Evolutionary conservation across 2,797 vertebrate genomes (phyloP).

Genomic region (Heterohyrax brucei): DNA sequence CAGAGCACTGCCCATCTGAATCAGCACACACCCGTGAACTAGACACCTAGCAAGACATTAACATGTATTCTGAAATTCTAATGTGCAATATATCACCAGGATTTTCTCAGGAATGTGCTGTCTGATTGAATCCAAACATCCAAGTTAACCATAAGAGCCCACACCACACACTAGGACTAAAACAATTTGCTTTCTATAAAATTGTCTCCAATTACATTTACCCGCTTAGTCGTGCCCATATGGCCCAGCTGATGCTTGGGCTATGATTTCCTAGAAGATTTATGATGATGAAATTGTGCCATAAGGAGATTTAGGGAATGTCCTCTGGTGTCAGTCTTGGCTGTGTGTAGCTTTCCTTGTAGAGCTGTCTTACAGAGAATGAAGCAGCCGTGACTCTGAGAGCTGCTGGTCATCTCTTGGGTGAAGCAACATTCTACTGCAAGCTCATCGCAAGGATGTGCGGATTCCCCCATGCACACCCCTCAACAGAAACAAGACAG

Average conservation of each 20-base stretch:
- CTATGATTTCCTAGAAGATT: slow-evolving; percentile 43
- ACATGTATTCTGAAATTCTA: not conserved
- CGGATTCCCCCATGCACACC: not conserved
- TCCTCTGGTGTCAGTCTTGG: not conserved
- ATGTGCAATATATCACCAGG: not conserved
- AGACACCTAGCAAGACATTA: not conserved
- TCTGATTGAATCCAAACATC: slow-evolving; percentile 36
- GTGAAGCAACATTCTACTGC: not conserved
- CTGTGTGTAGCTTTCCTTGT: not conserved
- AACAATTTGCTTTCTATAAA: slow-evolving; percentile 47
- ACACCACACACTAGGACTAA: slow-evolving; percentile 11
- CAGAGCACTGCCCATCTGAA: not conserved
- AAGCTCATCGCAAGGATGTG: not conserved
- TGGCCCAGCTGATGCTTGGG: slow-evolving; percentile 36
- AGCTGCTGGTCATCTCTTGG: not conserved
- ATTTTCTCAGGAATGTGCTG: slow-evolving; percentile 25
- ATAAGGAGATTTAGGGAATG: slow-evolving; percentile 26
- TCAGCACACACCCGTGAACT: not conserved
- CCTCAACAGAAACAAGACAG: not conserved
- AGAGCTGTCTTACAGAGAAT: slow-evolving; percentile 8
- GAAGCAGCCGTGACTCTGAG: slow-evolving; percentile 20
- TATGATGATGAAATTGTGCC: slow-evolving; percentile 31
- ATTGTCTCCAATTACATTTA: slow-evolving; percentile 59
- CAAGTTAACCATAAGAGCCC: slow-evolving; percentile 5
- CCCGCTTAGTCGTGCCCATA: slow-evolving; percentile 2